These are phyloP conservation scores for Gymnorhina tibicen DNA, from an alignment of 2,113 vertebrate species.

Conservation along the genomic window DNA sequence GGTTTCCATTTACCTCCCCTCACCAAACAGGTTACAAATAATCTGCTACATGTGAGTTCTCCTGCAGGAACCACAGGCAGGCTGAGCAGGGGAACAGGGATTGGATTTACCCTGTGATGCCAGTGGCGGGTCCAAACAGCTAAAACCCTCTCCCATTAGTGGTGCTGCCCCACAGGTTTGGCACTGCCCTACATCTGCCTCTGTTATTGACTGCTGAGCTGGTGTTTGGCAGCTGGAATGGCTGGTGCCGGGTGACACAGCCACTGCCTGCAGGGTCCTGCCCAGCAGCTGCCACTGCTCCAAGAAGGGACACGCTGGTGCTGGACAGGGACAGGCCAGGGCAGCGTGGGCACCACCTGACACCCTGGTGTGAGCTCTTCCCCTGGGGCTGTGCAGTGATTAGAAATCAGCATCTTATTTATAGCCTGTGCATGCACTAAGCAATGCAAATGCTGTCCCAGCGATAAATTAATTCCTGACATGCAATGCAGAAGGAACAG, in stretches of 20 bases:
- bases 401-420: constrained; percentile 18
- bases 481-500: neutral
- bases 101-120: neutral
- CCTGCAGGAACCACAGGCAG: neutral
- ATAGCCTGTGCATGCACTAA: neutral
- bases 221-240: neutral
- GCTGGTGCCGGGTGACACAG: neutral
- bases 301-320: neutral
- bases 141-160: neutral
- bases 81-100: neutral
- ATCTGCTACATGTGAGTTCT: neutral
- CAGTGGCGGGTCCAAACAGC: neutral
- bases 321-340: neutral
- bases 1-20: neutral
- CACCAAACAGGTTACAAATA: neutral
- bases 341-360: neutral
- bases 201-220: neutral
- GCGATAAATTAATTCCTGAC: constrained; percentile 8
- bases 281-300: neutral
- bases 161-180: neutral
- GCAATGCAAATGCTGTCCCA: neutral
- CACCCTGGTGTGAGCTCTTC: neutral
- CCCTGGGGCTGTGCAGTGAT: neutral
- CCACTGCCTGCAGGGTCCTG: neutral
- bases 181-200: neutral